Evolutionary conservation across 2,797 vertebrate species (phyloP), one percentile per base, ranked within the genome.

Genomic region (Garrulus glandarius): DNA sequence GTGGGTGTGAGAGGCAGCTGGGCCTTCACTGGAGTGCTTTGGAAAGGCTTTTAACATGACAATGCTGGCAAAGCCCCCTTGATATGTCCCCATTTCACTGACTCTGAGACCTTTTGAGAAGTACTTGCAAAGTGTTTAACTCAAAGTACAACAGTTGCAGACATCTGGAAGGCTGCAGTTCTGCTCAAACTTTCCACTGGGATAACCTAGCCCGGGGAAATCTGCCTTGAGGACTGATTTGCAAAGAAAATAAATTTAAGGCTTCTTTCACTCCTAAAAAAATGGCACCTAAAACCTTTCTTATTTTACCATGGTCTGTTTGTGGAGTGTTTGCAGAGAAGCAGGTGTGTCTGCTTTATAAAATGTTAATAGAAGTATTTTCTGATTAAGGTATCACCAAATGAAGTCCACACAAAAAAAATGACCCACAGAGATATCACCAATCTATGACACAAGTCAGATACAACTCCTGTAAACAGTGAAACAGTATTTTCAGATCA

Each of bases 141-240:
- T 77, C 72, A 6, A 80, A 77, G 41, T 18, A 18, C 13, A 43
- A 34, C 27, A 44, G 36, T 72, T 70, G 68, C 69, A 87, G 69
- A 43, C 30, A 52, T 94, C 87, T 94, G 85, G 72, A 92, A 91
- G 61, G 19, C 46, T 88, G 50, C 23, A 72, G 27, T 61, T 68
- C 29, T 83, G 39, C 41, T 92, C 84, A 88, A 63, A 84, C 32
- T 96, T 96, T 93, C 91, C 89, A 81, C 59, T 52, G 57, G 72
- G 19, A 44, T 91, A 78, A 93, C 26, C 17, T 57, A 84, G 71
- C 21, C 23, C n/a, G 20, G 29, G 24, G 69, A 80, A 78, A 81
- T 61, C 37, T 89, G 77, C 39, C 71, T 74, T 46, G 64, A 87
- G 64, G 60, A 30, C 6, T 68, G 55, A 69, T 65, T 68, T 78